These are phyloP conservation scores for Netelia virgata DNA, from an alignment of 2,888 invertebrate genomes.

Conservation along the genomic window DNA sequence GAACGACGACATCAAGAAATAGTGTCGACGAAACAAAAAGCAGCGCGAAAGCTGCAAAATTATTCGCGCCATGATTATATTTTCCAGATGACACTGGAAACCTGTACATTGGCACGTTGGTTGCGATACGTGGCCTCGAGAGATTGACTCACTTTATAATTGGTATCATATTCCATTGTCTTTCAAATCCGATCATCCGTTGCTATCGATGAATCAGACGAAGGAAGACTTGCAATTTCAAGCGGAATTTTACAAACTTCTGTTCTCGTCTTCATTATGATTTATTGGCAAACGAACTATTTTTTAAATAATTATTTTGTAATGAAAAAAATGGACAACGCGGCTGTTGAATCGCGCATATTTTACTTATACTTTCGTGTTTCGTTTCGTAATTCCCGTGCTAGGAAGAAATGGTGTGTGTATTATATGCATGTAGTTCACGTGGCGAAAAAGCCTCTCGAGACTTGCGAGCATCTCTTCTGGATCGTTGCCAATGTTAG, in stretches of 20 bases:
- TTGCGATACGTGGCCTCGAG: not conserved
- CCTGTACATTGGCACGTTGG: not conserved
- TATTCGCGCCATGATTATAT: constrained; percentile 9
- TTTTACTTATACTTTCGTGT: too few relatives aligned
- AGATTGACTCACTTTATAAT: constrained; percentile 10
- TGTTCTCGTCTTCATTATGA: not conserved
- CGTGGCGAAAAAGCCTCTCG: too few relatives aligned
- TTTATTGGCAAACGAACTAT: not conserved
- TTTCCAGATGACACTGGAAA: not conserved
- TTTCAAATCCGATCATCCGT: not conserved
- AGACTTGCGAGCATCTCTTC: too few relatives aligned
- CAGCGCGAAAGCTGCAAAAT: constrained; percentile 7
- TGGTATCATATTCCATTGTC: not conserved
- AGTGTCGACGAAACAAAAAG: not conserved
- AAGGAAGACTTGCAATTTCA: not conserved
- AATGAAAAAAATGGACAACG: too few relatives aligned
- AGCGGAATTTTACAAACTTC: constrained; percentile 6
- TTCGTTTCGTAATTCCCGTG: too few relatives aligned
- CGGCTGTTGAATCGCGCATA: too few relatives aligned
- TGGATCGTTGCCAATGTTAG: too few relatives aligned
- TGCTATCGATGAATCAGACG: not conserved
- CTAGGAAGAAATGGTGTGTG: too few relatives aligned
- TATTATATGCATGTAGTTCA: too few relatives aligned
- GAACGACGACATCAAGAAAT: not conserved
- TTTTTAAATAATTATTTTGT: too few relatives aligned